These are phyloP conservation scores for Chaunax sp. DNA, from an alignment of 2,797 vertebrate species.

Conservation along the genomic window DNA sequence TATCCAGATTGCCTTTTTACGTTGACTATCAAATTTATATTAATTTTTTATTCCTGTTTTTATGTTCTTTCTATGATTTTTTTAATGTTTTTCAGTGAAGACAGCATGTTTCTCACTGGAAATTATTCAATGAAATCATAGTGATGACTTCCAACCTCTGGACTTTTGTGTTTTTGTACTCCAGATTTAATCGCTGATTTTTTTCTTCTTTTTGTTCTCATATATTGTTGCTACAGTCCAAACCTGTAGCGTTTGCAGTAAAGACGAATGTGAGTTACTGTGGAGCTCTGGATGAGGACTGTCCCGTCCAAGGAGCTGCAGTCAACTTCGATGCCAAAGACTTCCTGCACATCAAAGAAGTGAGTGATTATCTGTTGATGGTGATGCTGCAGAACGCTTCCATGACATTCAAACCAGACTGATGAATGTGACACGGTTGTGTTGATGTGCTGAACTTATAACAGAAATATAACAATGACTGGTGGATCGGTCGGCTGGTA, in stretches of 20 bases:
- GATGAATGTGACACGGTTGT: slow-evolving; percentile 8
- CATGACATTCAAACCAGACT: neutral
- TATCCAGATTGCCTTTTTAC: too few species aligned
- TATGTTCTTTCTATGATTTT: too few species aligned
- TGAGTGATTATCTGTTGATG: slow-evolving; percentile 62
- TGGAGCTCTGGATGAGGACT: slow-evolving; percentile 95
- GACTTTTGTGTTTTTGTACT: too few species aligned
- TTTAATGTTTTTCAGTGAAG: too few species aligned
- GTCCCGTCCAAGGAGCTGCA: slow-evolving; percentile 95
- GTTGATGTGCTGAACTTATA: slow-evolving; percentile 43
- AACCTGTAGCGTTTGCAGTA: slow-evolving; percentile 96
- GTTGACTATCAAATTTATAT: too few species aligned
- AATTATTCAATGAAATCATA: too few species aligned
- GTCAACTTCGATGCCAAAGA: slow-evolving; percentile 99
- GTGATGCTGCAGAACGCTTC: neutral
- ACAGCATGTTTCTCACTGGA: too few species aligned
- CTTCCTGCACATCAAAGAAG: slow-evolving; percentile 99
- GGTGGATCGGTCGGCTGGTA: slow-evolving; percentile 97
- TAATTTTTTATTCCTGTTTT: too few species aligned
- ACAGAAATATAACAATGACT: slow-evolving; percentile 97
- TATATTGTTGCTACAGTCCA: slow-evolving; percentile 82
- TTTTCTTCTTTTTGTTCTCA: neutral
- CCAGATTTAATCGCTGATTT: too few species aligned
- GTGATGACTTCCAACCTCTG: too few species aligned
- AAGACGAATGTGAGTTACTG: slow-evolving; percentile 98